A percentile compares a stretch with the other conserved stretches of the same genome.
These are phyloP conservation scores for Dolomedes plantarius DNA, from an alignment of 2,888 invertebrate genomes.

Conservation along the genomic window DNA sequence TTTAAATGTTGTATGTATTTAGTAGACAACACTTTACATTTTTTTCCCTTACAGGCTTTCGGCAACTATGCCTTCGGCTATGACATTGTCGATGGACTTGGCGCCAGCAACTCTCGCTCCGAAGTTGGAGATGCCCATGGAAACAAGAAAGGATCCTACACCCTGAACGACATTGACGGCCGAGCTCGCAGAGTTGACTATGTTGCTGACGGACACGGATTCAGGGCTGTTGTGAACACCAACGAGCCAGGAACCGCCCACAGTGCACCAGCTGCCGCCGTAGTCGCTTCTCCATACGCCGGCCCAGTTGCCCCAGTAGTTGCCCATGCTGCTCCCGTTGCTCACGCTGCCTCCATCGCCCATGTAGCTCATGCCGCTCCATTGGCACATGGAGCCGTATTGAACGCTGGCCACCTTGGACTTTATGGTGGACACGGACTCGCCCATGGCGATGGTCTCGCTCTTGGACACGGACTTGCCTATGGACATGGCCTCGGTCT, in stretches of 20 bases:
- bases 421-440: background rate
- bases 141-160: background rate
- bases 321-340: background rate
- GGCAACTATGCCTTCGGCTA: background rate
- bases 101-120: background rate
- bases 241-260: background rate
- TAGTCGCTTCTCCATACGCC: background rate
- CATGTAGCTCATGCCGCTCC: background rate
- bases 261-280: background rate
- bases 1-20: too few relatives aligned
- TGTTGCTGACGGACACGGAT: background rate
- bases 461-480: background rate
- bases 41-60: background rate
- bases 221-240: background rate
- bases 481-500: background rate
- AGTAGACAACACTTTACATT: too few relatives aligned
- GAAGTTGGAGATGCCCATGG: background rate
- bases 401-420: background rate
- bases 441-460: background rate
- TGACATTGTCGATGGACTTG: background rate
- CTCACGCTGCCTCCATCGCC: background rate
- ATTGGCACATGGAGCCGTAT: background rate
- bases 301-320: background rate
- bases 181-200: background rate
- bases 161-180: background rate